phyloP scores from a whole-genome alignment of 2,888 invertebrate species.

The Cantharis lateralis region DNA sequence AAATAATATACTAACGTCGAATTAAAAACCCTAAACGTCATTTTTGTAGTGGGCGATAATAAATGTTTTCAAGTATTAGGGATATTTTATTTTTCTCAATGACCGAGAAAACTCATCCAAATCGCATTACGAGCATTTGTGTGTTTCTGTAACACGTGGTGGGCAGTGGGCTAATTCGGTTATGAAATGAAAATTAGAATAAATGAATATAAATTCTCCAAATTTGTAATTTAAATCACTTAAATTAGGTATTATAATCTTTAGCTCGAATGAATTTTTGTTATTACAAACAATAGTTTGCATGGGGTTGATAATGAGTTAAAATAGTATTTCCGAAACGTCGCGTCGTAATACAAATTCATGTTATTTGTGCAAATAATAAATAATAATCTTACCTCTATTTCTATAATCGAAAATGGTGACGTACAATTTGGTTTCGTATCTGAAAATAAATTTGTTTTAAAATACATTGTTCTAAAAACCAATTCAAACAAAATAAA shows the following conservation, averaged over 20 bases:
- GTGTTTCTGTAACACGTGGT: background rate
- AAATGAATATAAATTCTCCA: background rate
- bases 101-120: background rate
- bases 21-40: background rate
- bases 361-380: too few relatives aligned
- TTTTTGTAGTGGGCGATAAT: background rate
- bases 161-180: background rate
- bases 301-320: too few relatives aligned
- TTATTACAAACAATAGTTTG: background rate
- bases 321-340: too few relatives aligned
- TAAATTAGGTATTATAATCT: background rate
- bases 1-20: background rate
- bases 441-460: slow-evolving; percentile 3
- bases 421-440: background rate
- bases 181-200: background rate
- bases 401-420: background rate
- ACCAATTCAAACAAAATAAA: background rate
- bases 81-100: background rate
- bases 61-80: background rate
- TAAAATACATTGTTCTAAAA: background rate
- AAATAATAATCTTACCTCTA: slow-evolving; percentile 7
- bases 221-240: background rate
- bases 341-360: too few relatives aligned
- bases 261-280: background rate
- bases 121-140: background rate